Base-by-base conservation (phyloP, 2,113 vertebrate genomes). In the Amia ocellicauda region DNA sequence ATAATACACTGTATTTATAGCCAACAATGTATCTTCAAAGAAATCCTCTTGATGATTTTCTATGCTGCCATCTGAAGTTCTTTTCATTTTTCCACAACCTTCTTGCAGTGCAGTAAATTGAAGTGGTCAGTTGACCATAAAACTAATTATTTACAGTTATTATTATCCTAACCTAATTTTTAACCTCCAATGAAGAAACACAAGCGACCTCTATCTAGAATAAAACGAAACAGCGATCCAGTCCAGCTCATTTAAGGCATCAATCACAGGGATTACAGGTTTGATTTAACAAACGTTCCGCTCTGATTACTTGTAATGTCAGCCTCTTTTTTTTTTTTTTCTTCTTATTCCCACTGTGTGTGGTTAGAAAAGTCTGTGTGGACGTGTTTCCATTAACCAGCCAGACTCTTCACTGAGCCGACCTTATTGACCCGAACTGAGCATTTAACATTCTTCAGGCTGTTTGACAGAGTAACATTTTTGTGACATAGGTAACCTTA, bases 111-210 rank as follows among this genome's bases (percentile, higher is more conserved):
- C 53, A 16, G 16, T 23, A 20, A 58, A 58, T 41, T 40, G 56
- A 40, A 58, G 4, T 47, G 43, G 43, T 47, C 43, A 31, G 4
- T 16, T 42, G 29, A 41, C 9, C n/a, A 41, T 40, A 41, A 41
- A 36, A 26, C 29, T 58, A 58, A 58, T 58, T 58, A 58, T 36
- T 58, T 22, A 23, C n/a, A 36, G 56, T 31, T 58, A 47, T 47
- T 47, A 47, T 58, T 58, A 23, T 17, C 3, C 20, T 20, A 58
- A 58, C 56, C 56, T 58, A 17, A 41, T 58, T 41, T 58, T 58
- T 58, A 58, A 41, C 56, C 36, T 58, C 20, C 22, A 47, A 4
- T 16, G 13, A n/a, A 42, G 56, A 58, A 58, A 40, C 19, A 20
- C 31, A 14, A 22, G 56, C n/a, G 36, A 40, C 56, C 56, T 58